Evolutionary conservation across 2,113 vertebrate species (phyloP).

Genomic region (Paralichthys olivaceus): DNA sequence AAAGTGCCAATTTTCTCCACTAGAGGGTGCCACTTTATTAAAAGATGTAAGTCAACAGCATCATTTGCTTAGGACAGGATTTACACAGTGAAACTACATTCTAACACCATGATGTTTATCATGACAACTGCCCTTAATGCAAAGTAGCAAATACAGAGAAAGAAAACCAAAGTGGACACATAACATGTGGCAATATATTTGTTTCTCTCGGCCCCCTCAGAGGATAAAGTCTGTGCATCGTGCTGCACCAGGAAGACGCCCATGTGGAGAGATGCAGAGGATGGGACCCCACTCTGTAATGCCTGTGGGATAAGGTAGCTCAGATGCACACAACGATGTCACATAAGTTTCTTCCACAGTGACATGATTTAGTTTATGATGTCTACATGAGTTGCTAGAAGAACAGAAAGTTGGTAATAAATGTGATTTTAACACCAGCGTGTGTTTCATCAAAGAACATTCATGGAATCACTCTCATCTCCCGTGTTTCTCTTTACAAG

Average conservation of each 20-base stretch:
- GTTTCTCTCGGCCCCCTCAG: constrained; percentile 57
- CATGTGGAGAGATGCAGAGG: constrained; percentile 91
- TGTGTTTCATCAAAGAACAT: too few species aligned
- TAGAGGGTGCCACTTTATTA: constrained; percentile 40
- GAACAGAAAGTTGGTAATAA: too few species aligned
- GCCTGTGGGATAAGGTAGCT: constrained; percentile 92
- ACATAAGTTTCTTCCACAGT: not conserved
- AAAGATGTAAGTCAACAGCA: not conserved
- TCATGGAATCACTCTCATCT: constrained; percentile 1
- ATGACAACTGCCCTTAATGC: not conserved
- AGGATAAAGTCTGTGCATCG: constrained; percentile 86
- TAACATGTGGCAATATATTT: not conserved
- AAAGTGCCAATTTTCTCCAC: constrained; percentile 29
- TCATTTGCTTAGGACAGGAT: constrained; percentile 18
- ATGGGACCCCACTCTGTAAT: constrained; percentile 91
- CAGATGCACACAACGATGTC: not conserved
- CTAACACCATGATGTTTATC: not conserved
- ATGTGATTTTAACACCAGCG: too few species aligned
- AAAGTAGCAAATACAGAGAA: not conserved
- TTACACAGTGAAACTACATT: constrained; percentile 14
- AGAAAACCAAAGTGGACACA: not conserved
- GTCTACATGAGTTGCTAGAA: too few species aligned
- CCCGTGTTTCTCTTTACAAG: constrained; percentile 66
- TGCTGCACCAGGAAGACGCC: constrained; percentile 90
- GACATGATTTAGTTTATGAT: too few species aligned